phyloP scores from a whole-genome alignment of 2,797 vertebrate genomes.

The Chrysocyon brachyurus region DNA sequence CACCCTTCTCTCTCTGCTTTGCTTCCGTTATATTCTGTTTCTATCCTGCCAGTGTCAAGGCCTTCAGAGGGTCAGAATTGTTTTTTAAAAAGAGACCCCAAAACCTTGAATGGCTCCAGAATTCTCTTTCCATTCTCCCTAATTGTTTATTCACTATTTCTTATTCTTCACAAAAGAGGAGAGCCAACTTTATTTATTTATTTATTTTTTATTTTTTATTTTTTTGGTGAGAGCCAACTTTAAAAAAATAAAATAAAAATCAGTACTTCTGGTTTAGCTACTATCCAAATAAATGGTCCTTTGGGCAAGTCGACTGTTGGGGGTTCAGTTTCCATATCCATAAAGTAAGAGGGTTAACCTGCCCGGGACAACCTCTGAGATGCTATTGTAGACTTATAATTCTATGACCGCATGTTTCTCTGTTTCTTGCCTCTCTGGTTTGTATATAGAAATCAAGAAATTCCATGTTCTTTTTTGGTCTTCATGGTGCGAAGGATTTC shows the following conservation, averaged over 20 bases:
- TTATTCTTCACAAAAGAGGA: constrained; percentile 6
- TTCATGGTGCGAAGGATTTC: background rate
- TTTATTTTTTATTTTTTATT: too few relatives aligned
- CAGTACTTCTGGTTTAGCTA: background rate
- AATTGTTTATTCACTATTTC: background rate
- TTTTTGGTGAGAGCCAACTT: background rate
- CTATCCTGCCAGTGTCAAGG: background rate
- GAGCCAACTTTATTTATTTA: background rate
- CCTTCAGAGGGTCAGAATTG: background rate
- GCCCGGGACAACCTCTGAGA: background rate
- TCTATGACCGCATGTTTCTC: background rate
- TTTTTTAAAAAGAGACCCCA: background rate
- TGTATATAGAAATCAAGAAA: background rate
- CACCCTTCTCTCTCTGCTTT: background rate
- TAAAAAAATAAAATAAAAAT: background rate
- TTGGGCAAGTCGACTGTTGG: background rate
- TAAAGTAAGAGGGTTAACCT: background rate
- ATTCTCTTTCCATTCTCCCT: background rate
- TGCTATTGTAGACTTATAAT: background rate
- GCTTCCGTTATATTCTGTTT: background rate
- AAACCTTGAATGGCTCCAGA: background rate
- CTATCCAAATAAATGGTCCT: background rate
- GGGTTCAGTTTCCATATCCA: background rate
- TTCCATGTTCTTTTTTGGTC: background rate
- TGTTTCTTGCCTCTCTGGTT: background rate